phyloP scores from a whole-genome alignment of 2,797 vertebrate genomes.

The Pseudopleuronectes americanus region DNA sequence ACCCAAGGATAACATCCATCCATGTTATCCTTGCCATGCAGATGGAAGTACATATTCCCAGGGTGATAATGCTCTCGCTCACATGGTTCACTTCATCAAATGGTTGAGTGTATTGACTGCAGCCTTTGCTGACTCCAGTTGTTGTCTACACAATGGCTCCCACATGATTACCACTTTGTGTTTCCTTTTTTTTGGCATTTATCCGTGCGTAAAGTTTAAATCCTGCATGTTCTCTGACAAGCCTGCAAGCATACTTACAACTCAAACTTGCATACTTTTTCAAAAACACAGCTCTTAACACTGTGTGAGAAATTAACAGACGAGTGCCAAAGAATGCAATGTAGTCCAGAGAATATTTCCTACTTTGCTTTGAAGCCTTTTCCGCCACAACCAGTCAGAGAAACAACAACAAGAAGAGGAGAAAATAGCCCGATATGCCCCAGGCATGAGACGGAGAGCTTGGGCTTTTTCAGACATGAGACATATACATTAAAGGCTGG shows the following conservation, averaged over 20 bases:
- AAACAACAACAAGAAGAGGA: constrained; percentile 31
- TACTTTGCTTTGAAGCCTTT: constrained; percentile 33
- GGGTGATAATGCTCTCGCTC: constrained; percentile 35
- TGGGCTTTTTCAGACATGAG: constrained; percentile 35
- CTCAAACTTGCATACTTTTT: too few relatives aligned
- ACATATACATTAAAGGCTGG: constrained; percentile 3
- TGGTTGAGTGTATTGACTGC: constrained; percentile 19
- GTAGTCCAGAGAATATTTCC: constrained; percentile 9
- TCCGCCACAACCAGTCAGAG: constrained; percentile 20
- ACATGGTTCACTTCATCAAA: constrained; percentile 13
- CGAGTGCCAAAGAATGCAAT: neutral
- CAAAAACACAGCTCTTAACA: too few relatives aligned
- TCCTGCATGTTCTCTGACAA: too few relatives aligned
- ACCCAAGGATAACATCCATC: constrained; percentile 64
- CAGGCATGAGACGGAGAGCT: constrained; percentile 18
- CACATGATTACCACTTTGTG: neutral
- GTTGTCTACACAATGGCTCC: neutral
- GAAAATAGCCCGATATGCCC: constrained; percentile 33
- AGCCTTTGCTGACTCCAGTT: neutral
- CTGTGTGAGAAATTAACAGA: too few relatives aligned
- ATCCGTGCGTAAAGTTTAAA: neutral
- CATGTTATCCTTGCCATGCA: constrained; percentile 42
- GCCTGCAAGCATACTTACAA: too few relatives aligned
- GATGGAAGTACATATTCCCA: constrained; percentile 34
- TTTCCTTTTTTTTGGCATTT: neutral